Evolutionary conservation across 2,797 vertebrate genomes (phyloP), one percentile per base, ranked within the genome.

Genomic region (Diceros bicornis): DNA sequence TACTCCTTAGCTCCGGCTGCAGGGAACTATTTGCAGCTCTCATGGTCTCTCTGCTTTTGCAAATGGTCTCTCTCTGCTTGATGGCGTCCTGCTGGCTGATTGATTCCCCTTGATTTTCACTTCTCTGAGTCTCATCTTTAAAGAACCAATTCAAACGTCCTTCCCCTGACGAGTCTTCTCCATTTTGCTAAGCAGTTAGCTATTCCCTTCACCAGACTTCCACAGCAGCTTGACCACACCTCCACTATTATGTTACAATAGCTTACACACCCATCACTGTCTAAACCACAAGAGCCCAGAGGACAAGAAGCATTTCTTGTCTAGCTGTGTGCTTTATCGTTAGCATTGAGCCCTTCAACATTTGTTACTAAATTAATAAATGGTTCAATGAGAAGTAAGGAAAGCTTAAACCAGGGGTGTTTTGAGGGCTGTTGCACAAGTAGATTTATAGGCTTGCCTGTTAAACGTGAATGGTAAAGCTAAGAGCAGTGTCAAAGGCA

Each of bases 271-370:
- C 25, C 59, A n/a, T 92, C 11, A 1, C 34, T 75, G 23, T 93
- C 14, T 61, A 44, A 93, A 84, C 44, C 47, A 64, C 25, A 23
- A 71, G 50, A 44, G 21, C 74, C 84, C 74, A 25, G 29, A 96
- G 50, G 93, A 52, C 23, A 86, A 69, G 96, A 61, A 71, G 17
- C 32, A 89, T 71, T 59, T 68, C 82, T 82, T 78, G 25, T 84
- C 68, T 29, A 55, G 27, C 27, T 62, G 17, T 20, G 32, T 55
- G 37, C 87, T 75, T 91, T 71, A 64, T 91, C 44, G 29, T 52
- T 21, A 82, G 12, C 29, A 83, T 25, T 52, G 34, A 86, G 21
- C 34, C 41, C 29, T 44, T 55, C 61, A 77, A 83, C 17, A 34
- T 59, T 50, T 94, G 25, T 62, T 32, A 94, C 72, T 44, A 74